Evolutionary conservation across 2,797 vertebrate species (phyloP).

Genomic region (Meda fulgida): DNA sequence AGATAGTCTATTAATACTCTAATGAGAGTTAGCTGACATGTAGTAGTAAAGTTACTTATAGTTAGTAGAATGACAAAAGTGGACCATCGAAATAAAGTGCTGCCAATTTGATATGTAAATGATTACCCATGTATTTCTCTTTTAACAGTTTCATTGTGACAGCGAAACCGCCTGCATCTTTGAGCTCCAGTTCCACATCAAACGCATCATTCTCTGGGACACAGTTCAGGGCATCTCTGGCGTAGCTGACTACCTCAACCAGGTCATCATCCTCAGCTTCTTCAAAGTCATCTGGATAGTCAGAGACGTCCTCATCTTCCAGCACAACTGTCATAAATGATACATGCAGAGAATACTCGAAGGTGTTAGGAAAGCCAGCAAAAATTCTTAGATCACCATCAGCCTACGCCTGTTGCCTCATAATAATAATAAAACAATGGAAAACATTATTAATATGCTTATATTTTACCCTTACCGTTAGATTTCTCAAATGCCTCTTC

Average conservation of each 20-base stretch:
- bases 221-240: slow-evolving; percentile 62
- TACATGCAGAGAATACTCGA: background rate
- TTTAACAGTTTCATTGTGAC: slow-evolving; percentile 73
- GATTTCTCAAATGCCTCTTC: slow-evolving; percentile 60
- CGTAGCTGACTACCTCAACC: slow-evolving; percentile 60
- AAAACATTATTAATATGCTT: background rate
- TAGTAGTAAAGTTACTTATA: background rate
- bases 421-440: slow-evolving; percentile 2
- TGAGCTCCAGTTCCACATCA: slow-evolving; percentile 71
- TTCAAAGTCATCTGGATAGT: slow-evolving; percentile 83
- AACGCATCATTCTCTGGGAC: slow-evolving; percentile 61
- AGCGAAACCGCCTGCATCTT: slow-evolving; percentile 67
- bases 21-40: background rate
- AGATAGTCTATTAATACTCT: background rate
- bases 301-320: slow-evolving; percentile 61
- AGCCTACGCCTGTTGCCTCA: background rate
- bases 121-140: slow-evolving; percentile 71
- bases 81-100: background rate
- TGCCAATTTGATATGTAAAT: background rate
- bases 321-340: slow-evolving; percentile 49
- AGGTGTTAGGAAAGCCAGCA: background rate
- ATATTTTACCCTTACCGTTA: slow-evolving; percentile 67
- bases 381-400: background rate
- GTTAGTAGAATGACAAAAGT: background rate
- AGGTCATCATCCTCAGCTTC: slow-evolving; percentile 70